These are phyloP conservation scores for Papilio demoleus DNA, from an alignment of 2,888 invertebrate species.

Conservation along the genomic window DNA sequence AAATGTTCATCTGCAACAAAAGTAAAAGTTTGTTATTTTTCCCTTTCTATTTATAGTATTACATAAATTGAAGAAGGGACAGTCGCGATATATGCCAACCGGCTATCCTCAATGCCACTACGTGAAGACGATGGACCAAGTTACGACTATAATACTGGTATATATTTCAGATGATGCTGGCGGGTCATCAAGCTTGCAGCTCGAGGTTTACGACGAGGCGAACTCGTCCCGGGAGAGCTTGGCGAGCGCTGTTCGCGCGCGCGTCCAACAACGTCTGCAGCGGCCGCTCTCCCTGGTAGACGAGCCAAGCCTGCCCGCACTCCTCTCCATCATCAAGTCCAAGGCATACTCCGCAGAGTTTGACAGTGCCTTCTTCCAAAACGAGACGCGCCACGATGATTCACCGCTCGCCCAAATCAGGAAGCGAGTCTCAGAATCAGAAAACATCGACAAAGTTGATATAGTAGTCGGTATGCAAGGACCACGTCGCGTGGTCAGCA, in stretches of 20 bases:
- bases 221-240: conserved; percentile 62
- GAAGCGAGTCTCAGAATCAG: conserved; percentile 50
- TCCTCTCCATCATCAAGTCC: conserved; percentile 57
- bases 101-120: background rate
- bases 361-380: conserved; percentile 43
- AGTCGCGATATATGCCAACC: background rate
- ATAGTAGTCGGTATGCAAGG: conserved; percentile 50
- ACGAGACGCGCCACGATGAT: conserved; percentile 49
- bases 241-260: conserved; percentile 63
- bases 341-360: conserved; percentile 62
- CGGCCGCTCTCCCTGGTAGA: conserved; percentile 70
- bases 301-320: conserved; percentile 54
- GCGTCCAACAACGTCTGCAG: conserved; percentile 60
- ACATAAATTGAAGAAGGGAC: background rate
- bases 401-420: conserved; percentile 53
- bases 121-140: background rate
- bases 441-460: conserved; percentile 58
- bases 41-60: background rate
- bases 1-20: background rate
- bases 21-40: background rate
- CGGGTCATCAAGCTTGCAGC: conserved; percentile 51
- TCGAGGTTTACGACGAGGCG: conserved; percentile 47
- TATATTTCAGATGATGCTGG: conserved; percentile 57
- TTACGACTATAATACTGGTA: background rate
- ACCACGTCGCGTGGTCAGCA: conserved; percentile 56